Evolutionary conservation across 2,113 vertebrate species (phyloP), one percentile per base, ranked within the genome.

Genomic region (Calypte anna): DNA sequence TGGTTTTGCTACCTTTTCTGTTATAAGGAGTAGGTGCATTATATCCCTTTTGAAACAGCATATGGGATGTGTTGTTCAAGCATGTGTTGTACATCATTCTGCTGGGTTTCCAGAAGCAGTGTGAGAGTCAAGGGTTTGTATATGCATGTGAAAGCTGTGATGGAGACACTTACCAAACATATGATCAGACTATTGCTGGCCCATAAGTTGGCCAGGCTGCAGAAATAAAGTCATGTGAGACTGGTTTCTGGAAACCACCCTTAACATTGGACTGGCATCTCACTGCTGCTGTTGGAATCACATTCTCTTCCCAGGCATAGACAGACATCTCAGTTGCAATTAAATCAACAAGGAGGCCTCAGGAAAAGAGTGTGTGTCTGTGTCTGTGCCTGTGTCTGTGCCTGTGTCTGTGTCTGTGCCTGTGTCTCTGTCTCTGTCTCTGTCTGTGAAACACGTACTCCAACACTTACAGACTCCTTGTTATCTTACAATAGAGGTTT

Each of bases 61-160:
- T 12, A 13, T 30, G 3, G 12, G 12, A 43, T 57, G 18, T 5
- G 10, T 33, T 79, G 36, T 9, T 8, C 12, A 25, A 50, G 3
- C 9, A 28, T 0, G 0, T 14, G 13, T 6, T 66, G 15, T 54
- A 12, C 7, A 5, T 67, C 7, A 22, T 10, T 36, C 0, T 4
- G 8, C 31, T 51, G 7, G 3, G 21, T n/a, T 14, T 27, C 10
- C 21, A 58, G 27, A 48, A 66, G 6, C 16, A 43, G 8, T 30
- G 11, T 50, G 13, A 23, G 43, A 72, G 8, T 43, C 53, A 51
- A 38, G 11, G 14, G 24, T 43, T 40, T 74, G 12, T 14, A 3
- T 11, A 33, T 3, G 10, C 3, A 12, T 2, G 0, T 64, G 36
- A 3, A 18, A 7, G n/a, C 18, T 79, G 24, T 53, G 12, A 51